Percentiles rank a stretch among this genome's conserved stretches.
Conservation (phyloP, 2,888 invertebrate species). For the Acrocyrtus sp. region DNA sequence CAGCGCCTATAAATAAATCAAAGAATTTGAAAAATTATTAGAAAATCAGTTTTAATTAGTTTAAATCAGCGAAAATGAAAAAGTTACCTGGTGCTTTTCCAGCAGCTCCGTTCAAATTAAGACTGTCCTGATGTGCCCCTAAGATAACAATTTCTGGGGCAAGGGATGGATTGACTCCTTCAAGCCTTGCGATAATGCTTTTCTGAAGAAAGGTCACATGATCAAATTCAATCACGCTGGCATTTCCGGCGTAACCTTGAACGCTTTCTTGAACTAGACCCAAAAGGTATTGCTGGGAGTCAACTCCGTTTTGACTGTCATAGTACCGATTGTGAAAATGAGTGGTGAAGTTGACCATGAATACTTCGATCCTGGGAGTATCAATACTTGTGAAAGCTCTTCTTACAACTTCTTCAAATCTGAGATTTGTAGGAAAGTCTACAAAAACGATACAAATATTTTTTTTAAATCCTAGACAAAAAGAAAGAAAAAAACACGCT, state of each 20-base stretch:
- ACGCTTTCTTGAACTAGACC: constrained; percentile 24
- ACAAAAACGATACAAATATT: too few species aligned
- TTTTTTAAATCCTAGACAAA: too few species aligned
- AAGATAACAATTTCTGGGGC: constrained; percentile 37
- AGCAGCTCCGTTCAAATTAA: constrained; percentile 15
- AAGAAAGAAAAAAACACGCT: too few species aligned
- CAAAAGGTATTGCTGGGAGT: constrained; percentile 34
- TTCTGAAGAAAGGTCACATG: constrained; percentile 41
- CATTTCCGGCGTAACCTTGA: constrained; percentile 21
- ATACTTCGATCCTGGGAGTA: constrained; percentile 23
- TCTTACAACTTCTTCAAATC: constrained; percentile 5
- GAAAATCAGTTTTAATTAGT: too few species aligned
- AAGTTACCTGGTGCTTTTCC: constrained; percentile 34
- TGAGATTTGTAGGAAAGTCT: too few species aligned
- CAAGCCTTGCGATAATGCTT: constrained; percentile 44
- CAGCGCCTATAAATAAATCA: constrained; percentile 17
- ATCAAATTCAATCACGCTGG: constrained; percentile 13
- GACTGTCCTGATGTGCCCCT: constrained; percentile 50
- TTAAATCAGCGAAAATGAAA: too few species aligned
- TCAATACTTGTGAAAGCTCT: neutral
- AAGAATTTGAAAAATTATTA: too few species aligned
- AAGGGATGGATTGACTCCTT: constrained; percentile 36
- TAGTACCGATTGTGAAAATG: constrained; percentile 43
- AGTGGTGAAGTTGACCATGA: constrained; percentile 28
- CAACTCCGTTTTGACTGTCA: constrained; percentile 15